These are phyloP conservation scores for Rhinolophus sinicus DNA, from an alignment of 2,113 vertebrate species.

Conservation along the genomic window DNA sequence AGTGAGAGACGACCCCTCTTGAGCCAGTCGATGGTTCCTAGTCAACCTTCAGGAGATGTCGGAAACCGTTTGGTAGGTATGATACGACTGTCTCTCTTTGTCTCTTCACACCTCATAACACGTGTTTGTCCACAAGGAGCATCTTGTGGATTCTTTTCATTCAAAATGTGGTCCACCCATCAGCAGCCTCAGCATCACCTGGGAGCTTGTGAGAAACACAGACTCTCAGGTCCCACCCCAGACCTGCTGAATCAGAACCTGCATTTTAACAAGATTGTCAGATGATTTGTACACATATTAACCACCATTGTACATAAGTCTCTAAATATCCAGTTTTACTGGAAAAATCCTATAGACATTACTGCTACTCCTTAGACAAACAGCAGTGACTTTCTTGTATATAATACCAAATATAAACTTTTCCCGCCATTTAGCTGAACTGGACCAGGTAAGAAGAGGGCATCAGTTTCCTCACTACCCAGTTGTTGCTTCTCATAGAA, in stretches of 20 bases:
- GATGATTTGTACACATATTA: background rate
- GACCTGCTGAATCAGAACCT: background rate
- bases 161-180: background rate
- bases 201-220: background rate
- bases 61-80: background rate
- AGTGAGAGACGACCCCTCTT: background rate
- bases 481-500: background rate
- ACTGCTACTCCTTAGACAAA: background rate
- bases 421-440: background rate
- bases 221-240: background rate
- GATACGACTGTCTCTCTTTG: background rate
- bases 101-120: background rate
- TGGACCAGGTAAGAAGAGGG: background rate
- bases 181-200: background rate
- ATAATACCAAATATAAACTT: background rate
- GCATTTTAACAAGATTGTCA: background rate
- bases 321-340: background rate
- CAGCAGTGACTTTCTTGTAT: background rate
- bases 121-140: background rate
- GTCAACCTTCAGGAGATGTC: background rate
- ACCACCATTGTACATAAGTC: background rate
- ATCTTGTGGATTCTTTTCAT: background rate
- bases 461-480: background rate
- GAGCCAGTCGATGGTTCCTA: background rate
- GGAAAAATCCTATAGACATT: background rate